Percentiles rank a stretch among this genome's conserved stretches.
phyloP scores from a whole-genome alignment of 2,797 vertebrate genomes.

The Graptemys geographica region DNA sequence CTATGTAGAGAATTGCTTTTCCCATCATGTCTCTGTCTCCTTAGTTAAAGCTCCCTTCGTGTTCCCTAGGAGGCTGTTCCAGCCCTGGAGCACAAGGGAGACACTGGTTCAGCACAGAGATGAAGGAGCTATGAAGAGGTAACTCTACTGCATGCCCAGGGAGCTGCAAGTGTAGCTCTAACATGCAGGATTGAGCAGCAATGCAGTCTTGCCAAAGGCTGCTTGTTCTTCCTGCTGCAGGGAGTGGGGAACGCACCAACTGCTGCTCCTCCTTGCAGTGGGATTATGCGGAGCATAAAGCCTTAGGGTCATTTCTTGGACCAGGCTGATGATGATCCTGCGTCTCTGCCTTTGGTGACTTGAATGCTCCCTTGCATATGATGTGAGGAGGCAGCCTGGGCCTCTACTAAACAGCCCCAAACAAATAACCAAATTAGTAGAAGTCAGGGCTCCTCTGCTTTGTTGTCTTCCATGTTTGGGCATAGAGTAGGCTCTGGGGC shows the following conservation, averaged over 20 bases:
- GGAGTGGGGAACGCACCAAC: neutral
- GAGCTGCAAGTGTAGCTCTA: rapidly evolving
- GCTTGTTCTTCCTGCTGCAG: neutral
- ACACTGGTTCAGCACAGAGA: neutral
- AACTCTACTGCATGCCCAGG: neutral
- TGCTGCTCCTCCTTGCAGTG: neutral
- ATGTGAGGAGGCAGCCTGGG: neutral
- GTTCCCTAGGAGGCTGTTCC: slow-evolving; percentile 4
- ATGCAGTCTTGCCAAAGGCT: neutral
- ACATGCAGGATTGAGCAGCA: neutral
- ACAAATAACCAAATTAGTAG: neutral
- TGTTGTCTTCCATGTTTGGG: slow-evolving; percentile 18
- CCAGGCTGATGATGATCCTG: neutral
- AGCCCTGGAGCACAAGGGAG: neutral
- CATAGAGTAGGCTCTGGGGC: slow-evolving; percentile 20
- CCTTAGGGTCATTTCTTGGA: neutral
- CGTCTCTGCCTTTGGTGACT: slow-evolving; percentile 13
- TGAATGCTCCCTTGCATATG: neutral
- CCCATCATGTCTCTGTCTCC: slow-evolving; percentile 1
- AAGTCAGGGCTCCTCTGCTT: slow-evolving; percentile 14
- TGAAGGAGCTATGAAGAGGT: neutral
- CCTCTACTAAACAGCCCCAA: neutral
- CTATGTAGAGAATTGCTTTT: slow-evolving; percentile 63
- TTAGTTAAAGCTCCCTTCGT: neutral
- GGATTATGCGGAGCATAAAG: neutral